Percentiles rank a stretch among this genome's conserved stretches.
These are phyloP conservation scores for Notodromas monacha DNA, from an alignment of 2,888 invertebrate genomes.

Conservation along the genomic window DNA sequence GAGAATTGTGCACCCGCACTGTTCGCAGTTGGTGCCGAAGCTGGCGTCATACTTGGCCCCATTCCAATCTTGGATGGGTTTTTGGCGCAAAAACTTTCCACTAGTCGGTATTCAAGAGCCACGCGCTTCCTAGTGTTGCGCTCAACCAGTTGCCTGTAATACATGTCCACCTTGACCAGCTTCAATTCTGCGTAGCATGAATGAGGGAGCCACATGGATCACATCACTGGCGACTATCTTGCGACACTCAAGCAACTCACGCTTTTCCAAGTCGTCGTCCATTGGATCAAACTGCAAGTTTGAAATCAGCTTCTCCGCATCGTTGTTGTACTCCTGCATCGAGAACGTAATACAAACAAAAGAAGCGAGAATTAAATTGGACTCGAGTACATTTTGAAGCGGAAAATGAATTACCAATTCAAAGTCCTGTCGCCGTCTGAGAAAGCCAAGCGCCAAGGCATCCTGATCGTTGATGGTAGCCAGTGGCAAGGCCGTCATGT, in stretches of 20 bases:
- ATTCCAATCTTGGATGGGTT: too few relatives aligned
- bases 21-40: too few relatives aligned
- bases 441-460: conserved; percentile 58
- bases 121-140: conserved; percentile 57
- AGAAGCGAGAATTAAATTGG: too few relatives aligned
- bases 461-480: conserved; percentile 49
- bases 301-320: conserved; percentile 63
- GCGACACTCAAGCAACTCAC: too few relatives aligned
- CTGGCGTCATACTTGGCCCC: too few relatives aligned
- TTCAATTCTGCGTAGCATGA: conserved; percentile 57
- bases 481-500: conserved; percentile 37
- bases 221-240: too few relatives aligned
- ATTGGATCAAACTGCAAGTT: conserved; percentile 38
- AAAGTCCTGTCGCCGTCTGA: conserved; percentile 82
- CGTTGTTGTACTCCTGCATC: conserved; percentile 59
- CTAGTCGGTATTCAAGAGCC: conserved; percentile 60
- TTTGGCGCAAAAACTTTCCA: conserved; percentile 55
- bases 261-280: too few relatives aligned
- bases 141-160: conserved; percentile 45
- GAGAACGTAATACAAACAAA: too few relatives aligned
- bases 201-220: too few relatives aligned
- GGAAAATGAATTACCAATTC: conserved; percentile 31
- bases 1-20: too few relatives aligned
- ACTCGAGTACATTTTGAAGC: conserved; percentile 5
- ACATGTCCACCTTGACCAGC: conserved; percentile 69